Percentiles rank a stretch among this genome's conserved stretches.
Conservation (phyloP, 2,888 invertebrate species). For the Pterobdella sp. region DNA sequence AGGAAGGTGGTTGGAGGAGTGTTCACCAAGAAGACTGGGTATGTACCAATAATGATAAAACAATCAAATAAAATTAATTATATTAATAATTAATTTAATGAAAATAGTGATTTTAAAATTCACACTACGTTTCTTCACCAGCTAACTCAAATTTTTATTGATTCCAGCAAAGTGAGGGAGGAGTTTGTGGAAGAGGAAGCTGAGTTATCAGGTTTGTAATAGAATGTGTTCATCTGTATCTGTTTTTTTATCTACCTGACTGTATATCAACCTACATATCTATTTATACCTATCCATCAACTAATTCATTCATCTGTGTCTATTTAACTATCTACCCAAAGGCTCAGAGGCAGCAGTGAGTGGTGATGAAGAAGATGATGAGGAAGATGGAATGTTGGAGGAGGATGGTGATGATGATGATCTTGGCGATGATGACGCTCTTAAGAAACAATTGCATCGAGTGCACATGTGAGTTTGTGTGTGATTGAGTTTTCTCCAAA, state of each 20-base stretch:
- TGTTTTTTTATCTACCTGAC: not conserved
- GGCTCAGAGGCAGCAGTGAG: constrained; percentile 14
- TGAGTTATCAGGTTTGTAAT: constrained; percentile 36
- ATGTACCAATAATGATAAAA: not conserved
- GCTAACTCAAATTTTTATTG: constrained; percentile 14
- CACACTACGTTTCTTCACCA: no score
- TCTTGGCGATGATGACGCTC: constrained; percentile 65
- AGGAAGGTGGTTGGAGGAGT: constrained; percentile 11
- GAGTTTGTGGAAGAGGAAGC: constrained; percentile 37
- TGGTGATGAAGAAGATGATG: constrained; percentile 33
- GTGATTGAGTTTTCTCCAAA: not conserved
- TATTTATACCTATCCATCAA: not conserved
- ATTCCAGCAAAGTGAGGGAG: constrained; percentile 38
- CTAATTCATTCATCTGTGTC: not conserved
- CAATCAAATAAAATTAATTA: not conserved
- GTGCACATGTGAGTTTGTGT: constrained; percentile 72
- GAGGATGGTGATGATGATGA: constrained; percentile 78
- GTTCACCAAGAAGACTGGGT: not conserved
- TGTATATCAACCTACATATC: not conserved
- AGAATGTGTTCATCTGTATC: not conserved
- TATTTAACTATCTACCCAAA: not conserved
- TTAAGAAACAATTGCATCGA: constrained; percentile 70
- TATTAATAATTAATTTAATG: constrained; percentile 1
- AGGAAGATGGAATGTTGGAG: constrained; percentile 64
- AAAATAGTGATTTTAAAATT: not conserved